Base-by-base conservation (phyloP, 64 coral and sea anemone genomes). In the Montipora foliosa region DNA sequence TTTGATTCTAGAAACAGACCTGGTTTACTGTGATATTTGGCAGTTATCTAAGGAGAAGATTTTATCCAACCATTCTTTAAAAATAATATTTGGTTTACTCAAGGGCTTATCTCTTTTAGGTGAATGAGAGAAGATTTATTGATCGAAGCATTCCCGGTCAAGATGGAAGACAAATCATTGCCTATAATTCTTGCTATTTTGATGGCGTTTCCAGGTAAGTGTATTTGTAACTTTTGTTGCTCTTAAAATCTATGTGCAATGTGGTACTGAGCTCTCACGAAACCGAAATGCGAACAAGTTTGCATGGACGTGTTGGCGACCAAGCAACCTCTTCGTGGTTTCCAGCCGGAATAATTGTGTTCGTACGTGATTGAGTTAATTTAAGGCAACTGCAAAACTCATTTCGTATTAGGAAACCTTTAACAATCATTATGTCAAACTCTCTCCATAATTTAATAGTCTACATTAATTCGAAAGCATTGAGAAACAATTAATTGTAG, bases 41-140 rank as follows among this genome's bases (percentile, higher is more conserved):
- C 8, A 50, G 67, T 70, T 72, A 47, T 49, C 62, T 71, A 1
- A 78, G 17, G 16, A 78, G 5, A 24, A 37, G 57, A 46, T 64
- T 66, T 58, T 82, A 45, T 62, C 6, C 55, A 21, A 17, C 44
- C 24, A 29, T 68, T 67, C 37, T 57, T 71, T 69, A 1, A 22
- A 86, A 12, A 71, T 8, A 44, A 86, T 20, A 51, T 71, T 46
- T 49, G n/a, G 66, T 49, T 70, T 86, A 86, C 82, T 51, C 66
- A 71, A 86, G 16, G 46, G 66, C 47, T 86, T 86, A 86, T 86
- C 82, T 72, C 19, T 72, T 70, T 7, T 64, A 86, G 82, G 47
- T 86, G 64, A 13, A 49, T 13, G 49, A 14, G 48, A 21, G 44
- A 70, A 2, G 7, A 50, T 86, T 86, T 50, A 7, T 44, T 71